Percentiles rank a stretch among this genome's conserved stretches.
phyloP scores from a whole-genome alignment of 2,888 invertebrate genomes.

The Meta bourneti region DNA sequence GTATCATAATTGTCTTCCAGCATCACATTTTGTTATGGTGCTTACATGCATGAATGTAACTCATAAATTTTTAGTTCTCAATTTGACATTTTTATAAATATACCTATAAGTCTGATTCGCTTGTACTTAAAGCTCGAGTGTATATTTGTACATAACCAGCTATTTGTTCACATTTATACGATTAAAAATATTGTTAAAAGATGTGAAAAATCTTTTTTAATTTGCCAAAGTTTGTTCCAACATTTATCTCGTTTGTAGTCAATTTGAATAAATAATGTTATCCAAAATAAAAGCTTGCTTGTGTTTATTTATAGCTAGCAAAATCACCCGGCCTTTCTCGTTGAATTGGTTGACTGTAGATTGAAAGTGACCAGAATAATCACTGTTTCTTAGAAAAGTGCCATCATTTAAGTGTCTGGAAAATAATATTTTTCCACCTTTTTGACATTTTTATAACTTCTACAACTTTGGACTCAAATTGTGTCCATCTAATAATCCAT shows the following conservation, averaged over 20 bases:
- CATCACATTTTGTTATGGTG: constrained; percentile 42
- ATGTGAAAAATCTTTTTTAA: constrained; percentile 40
- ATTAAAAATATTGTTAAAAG: neutral
- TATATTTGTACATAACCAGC: constrained; percentile 64
- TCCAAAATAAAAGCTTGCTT: too few relatives aligned
- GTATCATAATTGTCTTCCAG: constrained; percentile 53
- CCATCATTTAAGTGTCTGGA: too few relatives aligned
- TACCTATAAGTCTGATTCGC: neutral
- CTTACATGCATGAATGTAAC: constrained; percentile 17
- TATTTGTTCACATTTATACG: constrained; percentile 39
- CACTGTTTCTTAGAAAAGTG: too few relatives aligned
- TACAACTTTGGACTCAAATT: too few relatives aligned
- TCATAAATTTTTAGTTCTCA: neutral
- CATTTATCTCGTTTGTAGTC: constrained; percentile 27
- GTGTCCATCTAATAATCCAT: too few relatives aligned
- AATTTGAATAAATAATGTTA: constrained; percentile 47
- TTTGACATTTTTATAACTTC: too few relatives aligned
- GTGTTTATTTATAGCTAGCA: too few relatives aligned
- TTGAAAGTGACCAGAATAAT: too few relatives aligned
- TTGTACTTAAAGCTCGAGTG: constrained; percentile 50
- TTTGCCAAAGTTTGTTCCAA: constrained; percentile 47
- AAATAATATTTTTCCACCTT: too few relatives aligned
- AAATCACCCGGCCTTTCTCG: too few relatives aligned
- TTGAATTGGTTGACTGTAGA: too few relatives aligned
- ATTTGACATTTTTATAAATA: too few relatives aligned